A percentile compares a stretch with the other conserved stretches of the same genome.
Evolutionary conservation across 2,888 invertebrate species (phyloP).

Genomic region (Rugalucina vietnamica): DNA sequence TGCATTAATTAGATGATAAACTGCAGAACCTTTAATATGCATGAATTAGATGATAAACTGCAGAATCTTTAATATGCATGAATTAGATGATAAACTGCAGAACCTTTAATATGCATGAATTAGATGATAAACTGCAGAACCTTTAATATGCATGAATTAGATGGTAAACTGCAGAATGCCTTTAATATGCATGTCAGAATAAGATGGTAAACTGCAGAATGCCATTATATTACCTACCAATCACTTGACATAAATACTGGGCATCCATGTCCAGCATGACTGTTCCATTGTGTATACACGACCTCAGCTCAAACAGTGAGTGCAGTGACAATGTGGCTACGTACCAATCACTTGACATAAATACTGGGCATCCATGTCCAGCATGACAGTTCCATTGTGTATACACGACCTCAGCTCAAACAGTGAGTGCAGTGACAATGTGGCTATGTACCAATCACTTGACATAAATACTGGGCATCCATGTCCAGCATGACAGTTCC

Average conservation of each 20-base stretch:
- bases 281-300: slow-evolving; percentile 95
- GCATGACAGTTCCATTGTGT: slow-evolving; percentile 95
- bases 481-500: slow-evolving; percentile 97
- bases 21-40: too few relatives aligned
- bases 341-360: slow-evolving; percentile 87
- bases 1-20: too few relatives aligned
- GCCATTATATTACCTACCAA: too few relatives aligned
- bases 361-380: slow-evolving; percentile 96
- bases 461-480: slow-evolving; percentile 93
- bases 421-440: slow-evolving; percentile 97
- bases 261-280: slow-evolving; percentile 98
- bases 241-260: slow-evolving; percentile 88
- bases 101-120: too few relatives aligned
- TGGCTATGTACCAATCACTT: slow-evolving; percentile 90
- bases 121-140: too few relatives aligned
- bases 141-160: too few relatives aligned
- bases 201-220: too few relatives aligned
- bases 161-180: too few relatives aligned
- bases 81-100: too few relatives aligned
- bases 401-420: slow-evolving; percentile 97
- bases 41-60: too few relatives aligned
- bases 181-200: too few relatives aligned
- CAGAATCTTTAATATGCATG: too few relatives aligned
- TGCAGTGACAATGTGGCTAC: slow-evolving; percentile 98
- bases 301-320: slow-evolving; percentile 97